Base-by-base conservation (phyloP, 2,797 vertebrate species). In the Lacerta bilineata region DNA sequence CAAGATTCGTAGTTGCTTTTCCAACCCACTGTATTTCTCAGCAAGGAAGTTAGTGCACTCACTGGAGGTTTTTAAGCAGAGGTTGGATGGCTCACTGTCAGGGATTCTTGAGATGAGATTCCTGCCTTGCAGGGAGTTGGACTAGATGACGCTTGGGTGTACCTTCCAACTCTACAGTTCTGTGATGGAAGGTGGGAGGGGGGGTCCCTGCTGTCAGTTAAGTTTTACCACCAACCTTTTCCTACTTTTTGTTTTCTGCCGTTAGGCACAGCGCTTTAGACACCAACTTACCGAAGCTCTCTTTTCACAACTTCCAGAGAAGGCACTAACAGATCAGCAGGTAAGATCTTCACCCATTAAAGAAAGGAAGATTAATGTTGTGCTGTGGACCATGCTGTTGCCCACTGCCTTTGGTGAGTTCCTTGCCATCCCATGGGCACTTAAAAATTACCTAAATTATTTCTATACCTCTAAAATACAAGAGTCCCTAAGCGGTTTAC, bases 261-360 rank as follows among this genome's bases (percentile, higher is more conserved):
- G 41, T 20, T 90, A 98, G 98, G 94, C 97, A 86, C 96, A 97
- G 88, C 92, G 93, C 29, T 96, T 98, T 93, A 94, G 96, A 85
- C 93, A 83, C 50, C 96, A 85, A 41, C 93, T 98, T 72, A 90
- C 96, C 84, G 93, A 84, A 90, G 87, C 36, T 68, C 94, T 95
- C 9, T 96, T 89, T 2, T 91, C 95, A 2, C 90, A 75, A 25
- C 82, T 72, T 78, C 92, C 85, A 0, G 93, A 93, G 77, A 91
- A 88, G n/a, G 74, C 91, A 0, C 0, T 93, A 25, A 93, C 94
- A 0, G 94, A 97, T 74, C 94, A 97, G 83, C 94, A 97, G 97
- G 98, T 98, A 71, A 39, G 93, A 3, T 23, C 36, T 41, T 55
- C 1, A 0, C 5, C 46, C 7, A 15, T 17, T 11, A 2, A 55